These are phyloP conservation scores for Neotoma lepida DNA, from an alignment of 2,113 vertebrate species.

Conservation along the genomic window DNA sequence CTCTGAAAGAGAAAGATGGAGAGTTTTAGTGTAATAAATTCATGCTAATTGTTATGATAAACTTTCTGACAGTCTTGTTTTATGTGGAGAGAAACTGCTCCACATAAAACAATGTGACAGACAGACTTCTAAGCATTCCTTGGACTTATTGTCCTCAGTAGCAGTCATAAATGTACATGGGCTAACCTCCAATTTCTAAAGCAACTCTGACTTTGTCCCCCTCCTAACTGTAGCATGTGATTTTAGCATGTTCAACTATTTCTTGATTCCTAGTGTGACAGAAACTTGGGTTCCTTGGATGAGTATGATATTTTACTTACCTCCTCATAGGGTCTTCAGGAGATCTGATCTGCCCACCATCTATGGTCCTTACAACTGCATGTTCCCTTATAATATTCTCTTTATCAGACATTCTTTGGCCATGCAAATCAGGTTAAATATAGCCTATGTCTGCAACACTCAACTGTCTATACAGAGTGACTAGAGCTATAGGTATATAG, in stretches of 20 bases:
- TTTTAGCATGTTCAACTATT: neutral
- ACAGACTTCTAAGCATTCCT: neutral
- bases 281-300: neutral
- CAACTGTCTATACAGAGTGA: neutral
- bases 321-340: neutral
- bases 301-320: neutral
- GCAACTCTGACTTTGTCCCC: neutral
- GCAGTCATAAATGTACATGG: neutral
- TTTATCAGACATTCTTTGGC: neutral
- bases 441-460: neutral
- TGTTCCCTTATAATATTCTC: neutral
- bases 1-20: neutral
- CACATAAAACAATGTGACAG: neutral
- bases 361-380: neutral
- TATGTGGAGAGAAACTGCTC: slow-evolving; percentile 53
- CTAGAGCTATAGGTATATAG: neutral
- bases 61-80: slow-evolving; percentile 62
- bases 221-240: neutral
- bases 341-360: neutral
- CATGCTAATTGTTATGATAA: slow-evolving; percentile 62
- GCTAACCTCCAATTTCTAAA: neutral
- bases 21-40: slow-evolving; percentile 41
- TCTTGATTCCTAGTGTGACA: neutral
- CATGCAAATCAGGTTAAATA: neutral
- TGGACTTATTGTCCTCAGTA: neutral